Base-by-base conservation (phyloP, 2,888 invertebrate genomes). In the Amaurobius ferox region DNA sequence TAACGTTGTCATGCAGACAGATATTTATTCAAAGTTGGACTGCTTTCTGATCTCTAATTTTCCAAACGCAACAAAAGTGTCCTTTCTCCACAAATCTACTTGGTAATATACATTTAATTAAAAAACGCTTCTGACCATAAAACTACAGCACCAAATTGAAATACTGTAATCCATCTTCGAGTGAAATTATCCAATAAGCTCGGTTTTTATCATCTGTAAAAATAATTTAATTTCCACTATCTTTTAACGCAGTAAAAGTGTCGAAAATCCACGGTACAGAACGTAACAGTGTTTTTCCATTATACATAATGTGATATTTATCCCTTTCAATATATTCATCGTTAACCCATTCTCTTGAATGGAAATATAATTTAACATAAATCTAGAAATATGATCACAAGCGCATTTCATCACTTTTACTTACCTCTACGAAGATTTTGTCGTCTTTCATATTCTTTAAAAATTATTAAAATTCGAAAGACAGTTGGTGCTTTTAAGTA, bases 401-500 rank as follows among this genome's bases (percentile, higher is more conserved):
- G 64, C 64, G 29, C 29, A 67, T 74, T 81, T 70, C 76, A 74
- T 81, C 81, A 81, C 68, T 70, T 81, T 68, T 70, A 70, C 68
- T 81, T 62, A 81, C 70, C 81, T 74, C 40, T 81, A 39, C 64
- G 55, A 29, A 67, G 48, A 32, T 67, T 44, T 28, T 28, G 35
- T 44, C 30, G n/a, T 28, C 30, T 66, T 62, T 55, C 23, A 55
- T 44, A 44, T 44, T 44, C 44, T 44, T 44, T 44, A 16, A 44
- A 44, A 44, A n/a, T 44, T n/a, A 16, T 44, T 44, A 29, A 48
- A 29, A 44, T 44, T n/a, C n/a, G 29, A 67, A 32, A 77, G 55
- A 19, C 74, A 81, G 81, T 70, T 74, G 44, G 74, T 81, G 72
- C 44, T 81, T 81, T 68, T 68, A 81, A 81, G 74, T 76, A 81